Base-by-base conservation (phyloP, 2,797 vertebrate genomes). In the Sandelia bainsii region DNA sequence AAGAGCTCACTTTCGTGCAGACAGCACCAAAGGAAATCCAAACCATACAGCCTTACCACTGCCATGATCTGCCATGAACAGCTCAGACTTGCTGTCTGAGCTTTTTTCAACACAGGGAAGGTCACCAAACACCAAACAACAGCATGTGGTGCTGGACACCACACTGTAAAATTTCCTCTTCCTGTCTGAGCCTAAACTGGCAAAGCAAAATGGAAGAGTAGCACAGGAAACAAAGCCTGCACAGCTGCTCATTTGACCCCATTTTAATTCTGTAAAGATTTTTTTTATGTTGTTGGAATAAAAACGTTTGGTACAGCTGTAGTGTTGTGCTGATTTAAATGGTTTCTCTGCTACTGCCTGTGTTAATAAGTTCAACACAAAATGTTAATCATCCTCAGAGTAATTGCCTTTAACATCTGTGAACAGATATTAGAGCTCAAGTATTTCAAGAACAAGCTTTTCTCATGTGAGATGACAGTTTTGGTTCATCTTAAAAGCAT, bases 21-120 rank as follows among this genome's bases (percentile, higher is more conserved):
- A 75, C 51, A 62, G 27, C 57, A 58, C 9, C 14, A 42, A 10
- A 6, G 60, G 56, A 58, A 76, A 60, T 62, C 34, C 62, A 72
- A 71, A 84, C 62, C 50, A 65, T 54, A 58, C 62, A 13, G 27
- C 19, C 14, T 8, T 29, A 8, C 16, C 27, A 45, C 59, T 73
- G 48, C 23, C 3, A 12, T 19, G 27, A 45, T 23, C 14, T 58
- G 37, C 42, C 52, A 37, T 77, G 60, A 79, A 72, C 69, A 65
- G 69, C 51, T 51, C 4, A 3, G 29, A 76, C 40, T 75, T 75
- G 62, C 79, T 63, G 73, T 80, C 58, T 79, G 54, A 45, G 27
- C 69, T 61, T 62, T 74, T 75, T 81, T 77, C 62, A 46, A 77
- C 23, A 13, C 66, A 76, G 37, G 16, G 19, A 81, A 61, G 37